phyloP scores from a whole-genome alignment of 2,888 invertebrate genomes.

The Lithophane leautieri region DNA sequence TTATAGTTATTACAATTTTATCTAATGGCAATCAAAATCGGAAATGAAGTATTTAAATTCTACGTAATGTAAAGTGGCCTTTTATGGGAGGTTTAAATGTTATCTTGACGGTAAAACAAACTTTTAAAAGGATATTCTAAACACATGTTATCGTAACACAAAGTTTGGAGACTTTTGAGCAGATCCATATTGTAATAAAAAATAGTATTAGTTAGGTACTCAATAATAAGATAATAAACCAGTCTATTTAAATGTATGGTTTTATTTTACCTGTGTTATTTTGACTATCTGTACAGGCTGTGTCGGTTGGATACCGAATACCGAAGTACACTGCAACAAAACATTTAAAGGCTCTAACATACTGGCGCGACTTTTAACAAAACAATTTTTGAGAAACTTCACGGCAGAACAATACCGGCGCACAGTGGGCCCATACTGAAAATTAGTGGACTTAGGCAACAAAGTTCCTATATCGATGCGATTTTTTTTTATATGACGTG shows the following conservation, averaged over 20 bases:
- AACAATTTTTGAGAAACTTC: too few species aligned
- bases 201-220: slow-evolving; percentile 78
- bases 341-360: too few species aligned
- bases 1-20: neutral
- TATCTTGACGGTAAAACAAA: slow-evolving; percentile 43
- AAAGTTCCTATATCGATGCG: too few species aligned
- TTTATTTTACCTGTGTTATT: slow-evolving; percentile 55
- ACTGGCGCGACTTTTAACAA: too few species aligned
- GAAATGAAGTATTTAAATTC: slow-evolving; percentile 5
- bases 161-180: slow-evolving; percentile 34
- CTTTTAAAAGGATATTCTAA: slow-evolving; percentile 45
- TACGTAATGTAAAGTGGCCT: slow-evolving; percentile 52
- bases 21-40: neutral
- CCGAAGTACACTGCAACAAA: neutral
- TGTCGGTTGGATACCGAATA: neutral
- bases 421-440: too few species aligned
- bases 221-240: slow-evolving; percentile 78
- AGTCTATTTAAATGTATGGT: slow-evolving; percentile 65
- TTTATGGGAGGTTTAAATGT: slow-evolving; percentile 43
- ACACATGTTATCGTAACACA: slow-evolving; percentile 62
- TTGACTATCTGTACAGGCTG: neutral
- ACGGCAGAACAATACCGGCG: too few species aligned
- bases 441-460: too few species aligned
- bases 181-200: slow-evolving; percentile 69
- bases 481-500: too few species aligned